Evolutionary conservation across 2,888 invertebrate species (phyloP).

Genomic region (Plemyria rubiginata): DNA sequence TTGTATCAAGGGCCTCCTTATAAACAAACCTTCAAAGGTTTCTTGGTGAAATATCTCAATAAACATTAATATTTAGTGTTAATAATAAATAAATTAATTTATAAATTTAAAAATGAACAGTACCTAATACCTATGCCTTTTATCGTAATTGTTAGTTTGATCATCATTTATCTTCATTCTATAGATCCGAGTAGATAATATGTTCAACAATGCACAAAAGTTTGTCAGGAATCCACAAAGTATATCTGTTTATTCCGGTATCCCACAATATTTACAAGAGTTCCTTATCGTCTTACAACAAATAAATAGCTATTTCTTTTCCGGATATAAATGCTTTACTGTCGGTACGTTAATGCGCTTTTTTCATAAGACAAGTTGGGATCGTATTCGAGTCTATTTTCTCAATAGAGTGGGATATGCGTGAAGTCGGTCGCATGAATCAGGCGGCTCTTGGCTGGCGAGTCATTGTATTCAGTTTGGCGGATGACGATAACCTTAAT

Average conservation of each 20-base stretch:
- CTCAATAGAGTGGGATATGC: constrained; percentile 71
- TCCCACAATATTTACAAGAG: constrained; percentile 10
- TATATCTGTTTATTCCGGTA: background rate
- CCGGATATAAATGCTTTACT: constrained; percentile 37
- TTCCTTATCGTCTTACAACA: constrained; percentile 16
- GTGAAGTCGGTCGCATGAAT: constrained; percentile 74
- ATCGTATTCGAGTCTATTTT: constrained; percentile 58
- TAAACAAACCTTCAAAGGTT: no score
- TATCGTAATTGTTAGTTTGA: no score
- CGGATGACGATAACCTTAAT: constrained; percentile 83
- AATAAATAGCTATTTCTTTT: constrained; percentile 28
- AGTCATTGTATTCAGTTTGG: constrained; percentile 82
- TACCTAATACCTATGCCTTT: no score
- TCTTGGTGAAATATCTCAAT: no score
- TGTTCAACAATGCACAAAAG: background rate
- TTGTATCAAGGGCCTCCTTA: no score
- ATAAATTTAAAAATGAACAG: no score
- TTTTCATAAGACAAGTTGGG: constrained; percentile 50
- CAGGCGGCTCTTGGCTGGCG: constrained; percentile 69
- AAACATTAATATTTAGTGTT: no score
- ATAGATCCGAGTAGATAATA: no score
- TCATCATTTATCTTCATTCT: no score
- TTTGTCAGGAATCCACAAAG: background rate
- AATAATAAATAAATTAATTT: no score
- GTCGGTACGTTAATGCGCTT: constrained; percentile 44